These are phyloP conservation scores for Tetheella fluctuosa DNA, from an alignment of 2,888 invertebrate genomes.

Conservation along the genomic window DNA sequence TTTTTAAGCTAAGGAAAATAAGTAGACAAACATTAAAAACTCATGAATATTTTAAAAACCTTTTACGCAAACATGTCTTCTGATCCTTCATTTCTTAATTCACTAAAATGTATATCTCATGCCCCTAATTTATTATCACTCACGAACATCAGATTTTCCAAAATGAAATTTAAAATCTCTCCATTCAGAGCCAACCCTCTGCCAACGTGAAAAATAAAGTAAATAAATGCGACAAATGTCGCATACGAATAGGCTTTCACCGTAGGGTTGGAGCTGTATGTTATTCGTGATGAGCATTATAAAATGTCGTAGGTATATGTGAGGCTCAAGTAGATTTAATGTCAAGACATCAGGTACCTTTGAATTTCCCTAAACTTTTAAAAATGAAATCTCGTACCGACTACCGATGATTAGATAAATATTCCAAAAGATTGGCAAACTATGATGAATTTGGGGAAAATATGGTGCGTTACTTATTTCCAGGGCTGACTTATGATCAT, in stretches of 20 bases:
- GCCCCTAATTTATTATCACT: not conserved
- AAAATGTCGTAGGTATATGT: not conserved
- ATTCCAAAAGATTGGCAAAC: too few relatives aligned
- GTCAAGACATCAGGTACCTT: not conserved
- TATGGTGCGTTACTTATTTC: too few relatives aligned
- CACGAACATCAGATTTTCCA: not conserved
- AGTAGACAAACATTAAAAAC: not conserved
- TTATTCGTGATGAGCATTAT: conserved; percentile 3
- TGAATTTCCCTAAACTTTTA: too few relatives aligned
- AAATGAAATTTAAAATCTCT: conserved; percentile 5
- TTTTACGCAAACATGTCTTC: not conserved
- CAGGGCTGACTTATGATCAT: too few relatives aligned
- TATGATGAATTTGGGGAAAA: too few relatives aligned
- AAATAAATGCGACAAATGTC: conserved; percentile 48
- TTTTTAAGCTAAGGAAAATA: not conserved
- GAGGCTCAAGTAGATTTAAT: not conserved
- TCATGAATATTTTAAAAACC: not conserved
- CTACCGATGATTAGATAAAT: too few relatives aligned
- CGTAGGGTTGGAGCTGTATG: not conserved
- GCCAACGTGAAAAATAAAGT: conserved; percentile 34
- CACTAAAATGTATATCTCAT: not conserved
- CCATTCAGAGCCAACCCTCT: conserved; percentile 9
- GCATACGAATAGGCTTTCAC: conserved; percentile 48
- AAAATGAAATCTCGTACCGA: too few relatives aligned
- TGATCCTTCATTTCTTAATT: not conserved